phyloP scores from a whole-genome alignment of 1,140 invertebrate species.

The Solenopsis invicta region DNA sequence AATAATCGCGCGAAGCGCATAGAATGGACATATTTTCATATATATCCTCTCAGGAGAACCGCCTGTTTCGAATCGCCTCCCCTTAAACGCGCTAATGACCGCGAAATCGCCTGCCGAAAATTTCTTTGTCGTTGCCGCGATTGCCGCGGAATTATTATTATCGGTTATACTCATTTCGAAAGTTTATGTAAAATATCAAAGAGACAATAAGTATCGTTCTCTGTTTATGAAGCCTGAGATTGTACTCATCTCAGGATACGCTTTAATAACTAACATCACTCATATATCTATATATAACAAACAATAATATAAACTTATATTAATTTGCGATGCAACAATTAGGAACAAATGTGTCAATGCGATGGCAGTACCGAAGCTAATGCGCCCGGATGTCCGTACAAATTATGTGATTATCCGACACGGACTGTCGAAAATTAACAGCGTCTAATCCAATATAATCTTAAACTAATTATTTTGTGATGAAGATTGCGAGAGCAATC shows the following conservation, averaged over 20 bases:
- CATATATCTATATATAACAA: slow-evolving; percentile 32
- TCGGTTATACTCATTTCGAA: slow-evolving; percentile 16
- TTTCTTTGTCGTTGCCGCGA: neutral
- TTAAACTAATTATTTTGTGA: slow-evolving; percentile 1
- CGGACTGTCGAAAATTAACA: neutral
- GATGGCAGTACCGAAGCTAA: slow-evolving; percentile 51
- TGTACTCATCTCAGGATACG: neutral
- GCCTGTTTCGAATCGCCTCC: slow-evolving; percentile 54
- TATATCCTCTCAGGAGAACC: slow-evolving; percentile 45
- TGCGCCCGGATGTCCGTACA: neutral
- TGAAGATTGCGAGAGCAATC: slow-evolving; percentile 16
- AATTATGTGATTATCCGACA: slow-evolving; percentile 30
- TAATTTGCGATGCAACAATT: slow-evolving; percentile 42
- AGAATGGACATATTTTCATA: slow-evolving; percentile 36
- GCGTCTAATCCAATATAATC: neutral
- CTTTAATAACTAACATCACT: slow-evolving; percentile 23
- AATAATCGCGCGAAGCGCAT: slow-evolving; percentile 61
- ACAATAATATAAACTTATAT: slow-evolving; percentile 52
- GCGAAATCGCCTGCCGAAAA: neutral
- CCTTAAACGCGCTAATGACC: slow-evolving; percentile 30
- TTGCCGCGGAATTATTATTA: neutral
- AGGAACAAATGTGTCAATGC: slow-evolving; percentile 56
- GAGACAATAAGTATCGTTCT: neutral
- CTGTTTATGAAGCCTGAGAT: slow-evolving; percentile 6
- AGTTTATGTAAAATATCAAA: slow-evolving; percentile 45